phyloP scores from a whole-genome alignment of 2,888 invertebrate species.

The Amblyjoppa fuscipennis region DNA sequence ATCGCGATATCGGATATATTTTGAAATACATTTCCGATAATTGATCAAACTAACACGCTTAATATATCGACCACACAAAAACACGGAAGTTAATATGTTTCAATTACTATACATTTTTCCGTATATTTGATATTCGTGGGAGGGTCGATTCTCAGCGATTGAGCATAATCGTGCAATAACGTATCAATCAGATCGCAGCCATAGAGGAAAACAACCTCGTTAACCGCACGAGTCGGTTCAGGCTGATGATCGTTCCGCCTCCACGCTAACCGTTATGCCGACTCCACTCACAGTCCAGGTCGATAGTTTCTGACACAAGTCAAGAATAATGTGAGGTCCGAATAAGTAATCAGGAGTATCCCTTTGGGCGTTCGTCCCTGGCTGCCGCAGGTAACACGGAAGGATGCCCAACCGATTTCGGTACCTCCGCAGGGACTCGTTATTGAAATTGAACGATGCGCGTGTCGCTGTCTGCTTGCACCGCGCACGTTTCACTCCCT shows the following conservation, averaged over 20 bases:
- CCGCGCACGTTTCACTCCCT: not conserved
- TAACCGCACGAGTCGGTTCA: slow-evolving; percentile 1
- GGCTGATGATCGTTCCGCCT: not conserved
- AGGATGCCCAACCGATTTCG: not conserved
- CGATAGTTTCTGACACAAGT: not conserved
- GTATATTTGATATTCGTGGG: not conserved
- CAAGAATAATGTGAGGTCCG: not conserved
- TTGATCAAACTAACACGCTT: not conserved
- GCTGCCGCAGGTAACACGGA: not conserved
- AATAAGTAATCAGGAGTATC: not conserved
- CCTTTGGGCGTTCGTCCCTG: not conserved
- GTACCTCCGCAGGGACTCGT: not conserved
- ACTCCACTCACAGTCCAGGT: not conserved
- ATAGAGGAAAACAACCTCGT: slow-evolving; percentile 19
- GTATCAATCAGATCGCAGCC: not conserved
- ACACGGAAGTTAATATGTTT: not conserved
- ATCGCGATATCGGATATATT: not conserved
- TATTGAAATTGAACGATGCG: slow-evolving; percentile 9
- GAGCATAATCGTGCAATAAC: not conserved
- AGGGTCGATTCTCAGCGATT: not conserved
- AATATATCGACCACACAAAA: not conserved
- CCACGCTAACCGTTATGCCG: slow-evolving; percentile 17
- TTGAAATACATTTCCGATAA: not conserved
- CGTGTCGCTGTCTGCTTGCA: slow-evolving; percentile 28
- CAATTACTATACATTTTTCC: not conserved